Evolutionary conservation across 2,888 invertebrate genomes (phyloP), one percentile per base, ranked within the genome.

Genomic region (Drosophila testacea): DNA sequence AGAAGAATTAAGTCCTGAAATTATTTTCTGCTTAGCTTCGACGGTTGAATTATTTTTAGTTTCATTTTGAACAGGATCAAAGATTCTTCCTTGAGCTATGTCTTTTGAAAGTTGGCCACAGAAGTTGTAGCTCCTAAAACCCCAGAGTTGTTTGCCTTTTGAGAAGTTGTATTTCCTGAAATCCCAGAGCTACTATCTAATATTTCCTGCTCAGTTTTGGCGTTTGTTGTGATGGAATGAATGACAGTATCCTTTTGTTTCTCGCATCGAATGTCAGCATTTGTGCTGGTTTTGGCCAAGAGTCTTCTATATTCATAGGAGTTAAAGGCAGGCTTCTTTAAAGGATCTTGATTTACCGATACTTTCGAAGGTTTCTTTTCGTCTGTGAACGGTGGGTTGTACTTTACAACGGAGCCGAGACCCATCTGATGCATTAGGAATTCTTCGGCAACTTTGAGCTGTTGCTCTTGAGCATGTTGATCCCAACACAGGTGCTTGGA

Each of bases 391-490:
- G 13, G 6, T 7, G 42, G 11, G 1, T 9, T 27, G 4, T 50
- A 38, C 5, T 28, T 27, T 0, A 75, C 60, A 0, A 72, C 38
- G 1, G 13, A 11, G 0, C 75, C 77, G 1, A 88, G 96, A 27
- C 99, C 99, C 99, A 99, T 99, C 93, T 99, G 98, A 77, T 95
- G 95, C 34, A 96, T 95, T 6, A 99, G 94, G 92, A 99, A 99
- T 0, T 96, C 95, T 4, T 94, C 94, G 0, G 98, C 98, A 44
- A 93, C 89, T 83, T 96, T 95, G 11, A 95, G 93, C 94, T 99
- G 98, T 84, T 94, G 95, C 95, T 94, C 93, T 89, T 96, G 95
- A 90, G 96, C 95, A 0, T 94, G 93, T 60, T 95, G 95, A 46
- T 93, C 94, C 99, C 99, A 99, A 79, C 96, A 95, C 50, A 99